Evolutionary conservation across 1,140 invertebrate species (phyloP), one percentile per base, ranked within the genome.

Genomic region (Pygmarrhopalites habei): DNA sequence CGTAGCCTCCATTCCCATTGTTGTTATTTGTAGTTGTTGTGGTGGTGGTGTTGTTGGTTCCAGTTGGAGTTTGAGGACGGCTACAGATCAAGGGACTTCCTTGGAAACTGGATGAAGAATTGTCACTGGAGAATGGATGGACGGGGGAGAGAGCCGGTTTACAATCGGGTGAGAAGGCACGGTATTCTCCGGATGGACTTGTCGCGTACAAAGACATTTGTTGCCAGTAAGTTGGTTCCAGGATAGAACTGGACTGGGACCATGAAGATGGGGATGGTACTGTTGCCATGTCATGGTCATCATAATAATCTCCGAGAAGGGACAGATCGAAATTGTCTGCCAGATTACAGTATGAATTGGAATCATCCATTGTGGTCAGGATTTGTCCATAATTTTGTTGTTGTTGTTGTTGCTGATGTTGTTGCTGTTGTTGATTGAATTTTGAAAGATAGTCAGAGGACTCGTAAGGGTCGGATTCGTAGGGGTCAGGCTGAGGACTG

Each of bases 261-360:
- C 32, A 58, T n/a, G 43, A 62, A 2, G 64, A 63, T 3, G 68
- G 68, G 14, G 68, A 70, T 35, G 69, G 69, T 1, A 67, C 69
- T 0, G 65, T 67, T 1, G 65, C 69, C 69, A 66, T 60, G 56
- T 67, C 65, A 19, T 60, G 44, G 43, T 70, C 65, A 19, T 70
- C 68, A 30, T 63, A 64, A 10, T 2, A 1, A 39, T 70, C 69
- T 12, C 69, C 69, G 65, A 89, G 78, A 28, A 89, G 79, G 32
- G 88, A 89, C 71, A 88, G 73, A 74, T 88, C 86, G 73, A 87
- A 88, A 64, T 77, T 80, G 60, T 85, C 82, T n/a, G 80, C 79
- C 57, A 70, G 35, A n/a, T 67, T 64, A 1, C 61, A 32, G 29
- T 64, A 67, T 0, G 21, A 32, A 14, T 58, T 44, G 10, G 64